Evolutionary conservation across 1,140 invertebrate species (phyloP).

Genomic region (Scaptomyza hsui): DNA sequence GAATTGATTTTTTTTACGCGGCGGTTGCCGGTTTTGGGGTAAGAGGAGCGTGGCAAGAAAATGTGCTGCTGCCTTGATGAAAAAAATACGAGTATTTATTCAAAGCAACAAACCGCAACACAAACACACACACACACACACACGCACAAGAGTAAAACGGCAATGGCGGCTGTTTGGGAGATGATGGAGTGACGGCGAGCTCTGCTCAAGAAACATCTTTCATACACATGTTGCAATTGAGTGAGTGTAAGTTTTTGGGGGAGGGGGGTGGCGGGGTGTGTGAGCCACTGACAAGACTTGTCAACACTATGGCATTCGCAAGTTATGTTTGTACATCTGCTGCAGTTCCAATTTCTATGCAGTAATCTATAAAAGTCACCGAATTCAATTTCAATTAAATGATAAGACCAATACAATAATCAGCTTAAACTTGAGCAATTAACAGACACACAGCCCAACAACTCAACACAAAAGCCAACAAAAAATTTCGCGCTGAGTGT

Average conservation of each 20-base stretch:
- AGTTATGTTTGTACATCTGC: neutral
- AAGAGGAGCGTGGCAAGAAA: slow-evolving; percentile 10
- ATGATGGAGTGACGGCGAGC: slow-evolving; percentile 30
- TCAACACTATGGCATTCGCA: slow-evolving; percentile 38
- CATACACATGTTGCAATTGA: slow-evolving; percentile 36
- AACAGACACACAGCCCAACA: neutral
- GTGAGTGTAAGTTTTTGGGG: neutral
- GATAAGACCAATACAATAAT: slow-evolving; percentile 28
- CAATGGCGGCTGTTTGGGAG: slow-evolving; percentile 39
- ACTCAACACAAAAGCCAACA: slow-evolving; percentile 7
- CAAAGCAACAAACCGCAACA: slow-evolving; percentile 12
- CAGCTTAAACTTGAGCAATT: slow-evolving; percentile 29
- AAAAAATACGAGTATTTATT: slow-evolving; percentile 11
- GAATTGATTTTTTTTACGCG: slow-evolving; percentile 34
- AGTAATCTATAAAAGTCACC: slow-evolving; percentile 13
- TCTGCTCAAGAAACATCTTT: slow-evolving; percentile 44
- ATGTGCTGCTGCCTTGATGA: slow-evolving; percentile 26
- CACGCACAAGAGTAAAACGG: slow-evolving; percentile 12
- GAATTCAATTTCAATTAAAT: slow-evolving; percentile 24
- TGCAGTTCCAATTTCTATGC: slow-evolving; percentile 2
- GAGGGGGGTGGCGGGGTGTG: neutral
- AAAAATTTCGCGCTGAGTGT: slow-evolving; percentile 20
- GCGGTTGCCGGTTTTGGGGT: neutral
- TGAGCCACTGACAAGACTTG: slow-evolving; percentile 33
- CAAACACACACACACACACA: slow-evolving; percentile 10